Conservation (phyloP, 2,113 vertebrate species). For the Solea solea region DNA sequence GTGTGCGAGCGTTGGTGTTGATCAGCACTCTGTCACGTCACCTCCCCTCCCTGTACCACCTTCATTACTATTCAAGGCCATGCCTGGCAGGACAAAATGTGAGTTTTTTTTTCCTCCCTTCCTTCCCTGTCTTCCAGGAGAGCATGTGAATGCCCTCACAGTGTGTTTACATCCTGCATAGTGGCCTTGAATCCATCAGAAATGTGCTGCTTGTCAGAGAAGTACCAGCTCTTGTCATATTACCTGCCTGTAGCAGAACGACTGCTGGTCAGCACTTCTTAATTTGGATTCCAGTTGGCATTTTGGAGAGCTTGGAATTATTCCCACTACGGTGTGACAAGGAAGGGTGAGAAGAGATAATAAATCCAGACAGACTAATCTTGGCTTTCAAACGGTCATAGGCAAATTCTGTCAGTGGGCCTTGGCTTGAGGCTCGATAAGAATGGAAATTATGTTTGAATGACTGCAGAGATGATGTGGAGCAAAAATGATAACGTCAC, state of each 20-base stretch:
- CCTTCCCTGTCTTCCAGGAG: background rate
- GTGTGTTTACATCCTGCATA: slow-evolving; percentile 49
- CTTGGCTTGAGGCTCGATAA: too few species aligned
- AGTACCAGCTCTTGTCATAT: slow-evolving; percentile 1
- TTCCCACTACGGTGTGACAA: background rate
- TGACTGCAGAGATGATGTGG: too few species aligned
- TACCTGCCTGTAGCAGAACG: slow-evolving; percentile 7
- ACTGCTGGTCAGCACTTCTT: slow-evolving; percentile 22
- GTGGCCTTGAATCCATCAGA: slow-evolving; percentile 51
- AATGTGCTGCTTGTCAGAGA: slow-evolving; percentile 44
- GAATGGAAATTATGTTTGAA: too few species aligned
- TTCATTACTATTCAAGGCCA: slow-evolving; percentile 54
- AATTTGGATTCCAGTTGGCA: slow-evolving; percentile 6
- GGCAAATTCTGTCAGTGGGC: background rate
- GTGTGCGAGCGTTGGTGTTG: slow-evolving; percentile 4
- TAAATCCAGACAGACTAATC: background rate
- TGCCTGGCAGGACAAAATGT: slow-evolving; percentile 21
- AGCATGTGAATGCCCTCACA: slow-evolving; percentile 17
- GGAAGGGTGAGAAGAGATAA: background rate
- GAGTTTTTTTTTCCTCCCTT: slow-evolving; percentile 30
- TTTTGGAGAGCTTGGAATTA: slow-evolving; percentile 2
- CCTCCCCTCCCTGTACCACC: slow-evolving; percentile 23
- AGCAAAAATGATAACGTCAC: too few species aligned
- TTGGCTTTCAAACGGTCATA: background rate
- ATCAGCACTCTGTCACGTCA: slow-evolving; percentile 33